Base-by-base conservation (phyloP, 2,888 invertebrate genomes). In the Cordilura impudica region DNA sequence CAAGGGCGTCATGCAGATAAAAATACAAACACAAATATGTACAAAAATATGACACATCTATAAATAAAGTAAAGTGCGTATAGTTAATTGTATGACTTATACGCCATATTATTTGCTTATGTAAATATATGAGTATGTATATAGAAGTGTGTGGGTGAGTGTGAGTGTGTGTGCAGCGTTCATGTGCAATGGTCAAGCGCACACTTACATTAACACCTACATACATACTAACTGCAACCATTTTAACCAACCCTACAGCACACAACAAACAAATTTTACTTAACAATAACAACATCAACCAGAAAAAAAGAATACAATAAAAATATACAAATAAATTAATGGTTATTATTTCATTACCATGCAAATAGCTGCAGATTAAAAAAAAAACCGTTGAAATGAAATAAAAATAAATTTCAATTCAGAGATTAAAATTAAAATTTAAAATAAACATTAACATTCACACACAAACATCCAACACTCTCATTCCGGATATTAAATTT, bases 331-430 rank as follows among this genome's bases (percentile, higher is more conserved):
- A 78, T 58, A 73, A 73, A 78, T 70, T 73, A 70, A 78, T 78
- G 73, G 73, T 78, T 78, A 69, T 73, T 78, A 78, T 78, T 78
- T 78, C 73, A 78, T 78, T 78, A 69, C 69, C 69, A 61, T 78
- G 60, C 58, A 45, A 73, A 65, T 51, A 66, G 58, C 35, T 67
- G 58, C 39, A 75, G 43, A 10, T 8, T 54, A 23, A 49, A 54
- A 14, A 70, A 65, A 47, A 47, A 54, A 45, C 23, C 31, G 26
- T 35, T 49, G 29, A 77, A 69, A 49, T 61, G 12, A 71, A 77
- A 72, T 61, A 23, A 72, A 78, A 67, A 69, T 78, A 56, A 73
- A 72, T 78, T 69, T 58, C 56, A 69, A 60, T 78, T 39, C 69
- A 69, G 65, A 70, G 69, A 73, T 78, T 78, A 78, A 78, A 73